These are phyloP conservation scores for Apodemia hepburni DNA, from an alignment of 2,888 invertebrate genomes.

Conservation along the genomic window DNA sequence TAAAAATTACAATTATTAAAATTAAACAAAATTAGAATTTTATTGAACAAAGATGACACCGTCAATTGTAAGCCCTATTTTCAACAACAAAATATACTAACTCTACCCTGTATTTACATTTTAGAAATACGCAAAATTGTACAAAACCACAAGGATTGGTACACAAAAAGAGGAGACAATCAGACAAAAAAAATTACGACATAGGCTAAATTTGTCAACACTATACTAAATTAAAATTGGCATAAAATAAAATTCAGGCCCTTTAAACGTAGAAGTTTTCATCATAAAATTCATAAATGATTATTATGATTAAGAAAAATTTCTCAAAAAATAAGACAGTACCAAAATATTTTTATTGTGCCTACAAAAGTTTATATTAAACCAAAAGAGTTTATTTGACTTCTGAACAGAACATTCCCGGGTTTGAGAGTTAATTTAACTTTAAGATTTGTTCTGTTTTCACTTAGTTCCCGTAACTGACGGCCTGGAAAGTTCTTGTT, in stretches of 20 bases:
- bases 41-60: too few species aligned
- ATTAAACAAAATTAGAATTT: too few species aligned
- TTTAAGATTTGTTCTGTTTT: conserved; percentile 36
- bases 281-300: background rate
- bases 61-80: too few species aligned
- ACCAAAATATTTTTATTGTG: conserved; percentile 8
- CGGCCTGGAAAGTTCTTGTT: conserved; percentile 22
- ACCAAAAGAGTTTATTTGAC: conserved; percentile 14
- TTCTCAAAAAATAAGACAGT: conserved; percentile 4
- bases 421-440: conserved; percentile 31
- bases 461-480: conserved; percentile 24
- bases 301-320: conserved; percentile 3
- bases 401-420: conserved; percentile 22
- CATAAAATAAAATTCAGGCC: background rate
- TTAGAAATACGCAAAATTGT: too few species aligned
- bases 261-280: background rate
- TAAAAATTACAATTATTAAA: too few species aligned
- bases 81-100: too few species aligned
- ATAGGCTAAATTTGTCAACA: too few species aligned
- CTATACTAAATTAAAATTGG: background rate
- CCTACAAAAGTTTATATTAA: conserved; percentile 14
- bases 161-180: too few species aligned
- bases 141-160: too few species aligned
- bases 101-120: too few species aligned
- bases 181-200: too few species aligned